Evolutionary conservation across 2,113 vertebrate genomes (phyloP).

Genomic region (Mustela lutreola): DNA sequence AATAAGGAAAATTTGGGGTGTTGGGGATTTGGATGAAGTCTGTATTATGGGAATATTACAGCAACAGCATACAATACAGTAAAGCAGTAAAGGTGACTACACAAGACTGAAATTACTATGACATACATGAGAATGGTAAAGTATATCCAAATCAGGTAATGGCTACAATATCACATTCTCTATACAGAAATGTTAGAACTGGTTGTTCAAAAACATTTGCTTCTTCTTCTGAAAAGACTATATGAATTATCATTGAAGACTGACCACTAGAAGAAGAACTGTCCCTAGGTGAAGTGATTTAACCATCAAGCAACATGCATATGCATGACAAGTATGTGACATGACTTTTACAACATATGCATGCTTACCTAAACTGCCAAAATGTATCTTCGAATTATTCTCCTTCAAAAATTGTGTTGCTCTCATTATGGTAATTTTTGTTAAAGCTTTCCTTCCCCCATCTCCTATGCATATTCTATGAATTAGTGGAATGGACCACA

Average conservation of each 20-base stretch:
- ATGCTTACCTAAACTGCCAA: constrained; percentile 23
- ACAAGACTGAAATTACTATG: neutral
- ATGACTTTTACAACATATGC: neutral
- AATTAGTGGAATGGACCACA: neutral
- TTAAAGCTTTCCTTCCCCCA: neutral
- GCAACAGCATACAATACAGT: neutral
- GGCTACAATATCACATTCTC: neutral
- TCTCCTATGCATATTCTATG: neutral
- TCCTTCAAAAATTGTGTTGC: neutral
- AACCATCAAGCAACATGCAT: neutral
- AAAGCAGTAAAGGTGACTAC: neutral
- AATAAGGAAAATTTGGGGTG: neutral
- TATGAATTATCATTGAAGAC: neutral
- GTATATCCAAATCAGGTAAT: neutral
- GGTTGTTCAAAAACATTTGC: neutral
- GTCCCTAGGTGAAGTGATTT: neutral
- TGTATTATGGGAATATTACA: neutral
- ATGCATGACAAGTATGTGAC: neutral
- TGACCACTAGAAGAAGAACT: neutral
- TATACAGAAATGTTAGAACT: neutral
- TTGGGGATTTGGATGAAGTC: neutral
- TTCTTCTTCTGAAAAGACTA: neutral
- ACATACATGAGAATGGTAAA: neutral
- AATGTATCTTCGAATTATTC: neutral
- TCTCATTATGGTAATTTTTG: constrained; percentile 31